A percentile compares a stretch with the other conserved stretches of the same genome.
Conservation (phyloP, 2,797 vertebrate species). For the Eulemur coronatus region DNA sequence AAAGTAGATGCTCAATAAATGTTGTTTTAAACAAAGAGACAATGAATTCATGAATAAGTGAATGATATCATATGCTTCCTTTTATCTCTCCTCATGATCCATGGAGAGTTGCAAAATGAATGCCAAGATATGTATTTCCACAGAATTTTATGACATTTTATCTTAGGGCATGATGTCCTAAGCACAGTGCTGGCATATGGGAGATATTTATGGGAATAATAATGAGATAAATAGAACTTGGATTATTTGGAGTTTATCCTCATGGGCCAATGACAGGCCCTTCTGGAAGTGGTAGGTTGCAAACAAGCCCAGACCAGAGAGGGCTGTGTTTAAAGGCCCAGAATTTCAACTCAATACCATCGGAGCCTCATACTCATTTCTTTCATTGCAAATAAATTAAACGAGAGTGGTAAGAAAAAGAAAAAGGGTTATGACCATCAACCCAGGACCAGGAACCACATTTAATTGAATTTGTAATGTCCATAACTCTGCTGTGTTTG, state of each 20-base stretch:
- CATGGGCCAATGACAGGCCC: background rate
- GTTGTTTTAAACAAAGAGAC: background rate
- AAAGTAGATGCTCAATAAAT: background rate
- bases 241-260: background rate
- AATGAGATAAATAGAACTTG: background rate
- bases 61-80: background rate
- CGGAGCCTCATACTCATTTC: background rate
- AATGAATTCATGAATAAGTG: background rate
- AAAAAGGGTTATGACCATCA: background rate
- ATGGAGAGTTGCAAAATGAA: background rate
- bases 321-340: background rate
- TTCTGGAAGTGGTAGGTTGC: background rate
- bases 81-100: background rate
- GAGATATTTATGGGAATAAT: background rate
- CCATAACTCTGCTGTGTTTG: constrained; percentile 3
- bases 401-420: background rate
- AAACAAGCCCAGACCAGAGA: background rate
- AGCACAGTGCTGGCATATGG: no score
- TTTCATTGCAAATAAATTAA: constrained; percentile 26
- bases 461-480: constrained; percentile 43
- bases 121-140: background rate
- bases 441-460: background rate
- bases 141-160: background rate
- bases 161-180: background rate
- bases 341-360: background rate